Conservation (phyloP, 2,113 vertebrate species). For the Opisthocomus hoazin region DNA sequence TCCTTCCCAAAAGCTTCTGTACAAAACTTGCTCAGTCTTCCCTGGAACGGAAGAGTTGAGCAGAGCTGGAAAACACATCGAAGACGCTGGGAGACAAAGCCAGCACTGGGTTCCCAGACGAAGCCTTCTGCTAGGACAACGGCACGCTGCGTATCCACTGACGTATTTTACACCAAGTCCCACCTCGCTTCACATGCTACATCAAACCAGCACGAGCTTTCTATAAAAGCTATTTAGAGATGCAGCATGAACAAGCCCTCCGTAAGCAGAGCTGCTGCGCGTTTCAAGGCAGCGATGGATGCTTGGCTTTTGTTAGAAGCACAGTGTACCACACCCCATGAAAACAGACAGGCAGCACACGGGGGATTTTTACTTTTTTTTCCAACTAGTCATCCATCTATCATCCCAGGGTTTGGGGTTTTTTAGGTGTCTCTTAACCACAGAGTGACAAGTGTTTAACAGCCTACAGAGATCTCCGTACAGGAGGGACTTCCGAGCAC, state of each 20-base stretch:
- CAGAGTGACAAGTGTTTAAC: not conserved
- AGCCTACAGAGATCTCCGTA: not conserved
- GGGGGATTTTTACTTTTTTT: not conserved
- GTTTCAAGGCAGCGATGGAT: not conserved
- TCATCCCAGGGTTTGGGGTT: not conserved
- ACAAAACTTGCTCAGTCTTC: not conserved
- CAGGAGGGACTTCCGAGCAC: not conserved
- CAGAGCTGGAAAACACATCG: not conserved
- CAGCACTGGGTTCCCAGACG: not conserved
- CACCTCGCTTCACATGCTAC: not conserved
- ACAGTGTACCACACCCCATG: not conserved
- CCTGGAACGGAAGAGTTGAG: not conserved
- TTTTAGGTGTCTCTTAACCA: not conserved
- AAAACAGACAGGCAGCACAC: not conserved
- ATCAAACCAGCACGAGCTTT: not conserved
- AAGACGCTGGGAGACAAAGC: not conserved
- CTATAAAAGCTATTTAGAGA: not conserved
- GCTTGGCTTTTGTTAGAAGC: not conserved
- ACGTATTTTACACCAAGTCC: not conserved
- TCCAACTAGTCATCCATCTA: not conserved
- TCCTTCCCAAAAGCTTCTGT: not conserved
- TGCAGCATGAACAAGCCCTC: not conserved
- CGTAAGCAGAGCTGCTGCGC: not conserved
- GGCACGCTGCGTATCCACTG: rapidly evolving
- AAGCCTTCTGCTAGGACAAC: not conserved